phyloP scores from a whole-genome alignment of 2,113 vertebrate species.

The Abramis brama region DNA sequence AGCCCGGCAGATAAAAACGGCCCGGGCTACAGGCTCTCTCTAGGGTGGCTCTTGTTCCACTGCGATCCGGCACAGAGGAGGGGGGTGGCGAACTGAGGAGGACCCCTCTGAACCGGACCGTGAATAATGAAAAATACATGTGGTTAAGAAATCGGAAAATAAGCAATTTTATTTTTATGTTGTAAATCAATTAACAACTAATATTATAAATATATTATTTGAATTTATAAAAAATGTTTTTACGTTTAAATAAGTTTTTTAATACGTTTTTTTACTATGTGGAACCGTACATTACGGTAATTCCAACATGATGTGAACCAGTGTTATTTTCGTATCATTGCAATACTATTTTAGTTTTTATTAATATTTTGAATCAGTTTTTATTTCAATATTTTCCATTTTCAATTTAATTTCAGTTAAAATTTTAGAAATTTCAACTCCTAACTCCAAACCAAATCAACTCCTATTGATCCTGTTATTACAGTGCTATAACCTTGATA shows the following conservation, averaged over 20 bases:
- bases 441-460: too few species aligned
- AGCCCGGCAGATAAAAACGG: slow-evolving; percentile 17
- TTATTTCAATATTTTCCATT: too few species aligned
- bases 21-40: slow-evolving; percentile 20
- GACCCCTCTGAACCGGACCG: not conserved
- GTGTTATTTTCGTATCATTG: too few species aligned
- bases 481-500: too few species aligned
- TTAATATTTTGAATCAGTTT: too few species aligned
- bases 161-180: not conserved
- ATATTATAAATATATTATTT: not conserved
- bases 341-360: too few species aligned
- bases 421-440: too few species aligned
- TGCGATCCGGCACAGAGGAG: not conserved
- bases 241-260: too few species aligned
- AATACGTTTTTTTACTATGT: not conserved
- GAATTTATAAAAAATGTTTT: too few species aligned
- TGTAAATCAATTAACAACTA: not conserved
- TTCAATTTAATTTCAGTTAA: too few species aligned
- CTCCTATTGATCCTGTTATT: too few species aligned
- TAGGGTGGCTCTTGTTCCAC: slow-evolving; percentile 42
- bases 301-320: not conserved
- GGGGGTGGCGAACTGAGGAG: not conserved
- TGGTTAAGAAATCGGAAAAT: not conserved
- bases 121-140: not conserved
- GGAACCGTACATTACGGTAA: not conserved